A percentile compares a stretch with the other conserved stretches of the same genome.
These are phyloP conservation scores for Platichthys flesus DNA, from an alignment of 2,113 vertebrate genomes.

Conservation along the genomic window DNA sequence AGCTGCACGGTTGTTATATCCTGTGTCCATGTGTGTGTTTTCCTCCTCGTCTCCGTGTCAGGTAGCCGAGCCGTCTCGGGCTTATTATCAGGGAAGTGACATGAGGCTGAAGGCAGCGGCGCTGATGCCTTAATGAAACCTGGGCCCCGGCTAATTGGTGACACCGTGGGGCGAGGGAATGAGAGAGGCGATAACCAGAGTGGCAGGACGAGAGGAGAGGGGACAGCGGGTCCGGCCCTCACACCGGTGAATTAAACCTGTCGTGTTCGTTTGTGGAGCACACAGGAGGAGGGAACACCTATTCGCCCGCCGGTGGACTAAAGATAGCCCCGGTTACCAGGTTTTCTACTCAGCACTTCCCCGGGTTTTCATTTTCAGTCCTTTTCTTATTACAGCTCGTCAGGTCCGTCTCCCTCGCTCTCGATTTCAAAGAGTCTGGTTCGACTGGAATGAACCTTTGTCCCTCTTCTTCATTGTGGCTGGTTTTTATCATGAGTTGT, in stretches of 20 bases:
- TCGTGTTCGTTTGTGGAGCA: conserved; percentile 76
- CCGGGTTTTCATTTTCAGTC: background rate
- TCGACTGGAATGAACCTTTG: conserved; percentile 3
- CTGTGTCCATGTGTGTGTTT: conserved; percentile 21
- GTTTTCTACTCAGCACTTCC: conserved; percentile 14
- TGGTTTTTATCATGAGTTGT: conserved; percentile 1
- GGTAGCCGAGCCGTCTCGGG: conserved; percentile 76
- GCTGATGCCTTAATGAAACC: conserved; percentile 87
- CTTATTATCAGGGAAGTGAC: conserved; percentile 85
- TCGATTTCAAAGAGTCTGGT: conserved; percentile 24
- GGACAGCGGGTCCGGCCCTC: conserved; percentile 69
- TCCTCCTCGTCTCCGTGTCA: conserved; percentile 42
- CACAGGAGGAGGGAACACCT: conserved; percentile 46
- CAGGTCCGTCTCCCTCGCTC: conserved; percentile 23
- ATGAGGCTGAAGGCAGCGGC: conserved; percentile 81
- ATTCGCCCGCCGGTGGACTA: conserved; percentile 38
- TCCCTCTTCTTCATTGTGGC: conserved; percentile 12
- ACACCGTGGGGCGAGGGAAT: conserved; percentile 74
- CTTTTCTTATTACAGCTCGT: conserved; percentile 40
- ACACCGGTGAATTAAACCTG: conserved; percentile 66
- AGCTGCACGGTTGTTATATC: background rate
- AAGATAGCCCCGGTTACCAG: conserved; percentile 22
- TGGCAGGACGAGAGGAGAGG: conserved; percentile 60
- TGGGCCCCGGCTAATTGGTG: conserved; percentile 89
- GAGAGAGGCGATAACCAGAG: conserved; percentile 73